Evolutionary conservation across 23 tunicate genomes (phyloP), one percentile per base, ranked within the genome.

Genomic region (Oikopleura vanhoeffeni): DNA sequence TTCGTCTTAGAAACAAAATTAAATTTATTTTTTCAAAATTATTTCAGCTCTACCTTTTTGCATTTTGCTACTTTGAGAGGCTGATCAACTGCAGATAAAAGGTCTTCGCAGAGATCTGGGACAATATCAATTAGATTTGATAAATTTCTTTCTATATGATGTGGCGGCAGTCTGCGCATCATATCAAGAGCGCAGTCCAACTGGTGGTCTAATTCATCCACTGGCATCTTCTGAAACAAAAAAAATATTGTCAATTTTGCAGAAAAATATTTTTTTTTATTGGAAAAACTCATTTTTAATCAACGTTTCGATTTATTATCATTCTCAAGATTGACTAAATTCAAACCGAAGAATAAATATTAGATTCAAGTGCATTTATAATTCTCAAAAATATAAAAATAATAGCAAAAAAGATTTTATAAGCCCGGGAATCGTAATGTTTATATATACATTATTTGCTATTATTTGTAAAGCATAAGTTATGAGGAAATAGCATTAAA

Each of bases 151-250:
- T 93, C 94, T 39, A 88, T 91, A 49, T 93, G 87, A 57, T 93
- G 98, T 18, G 98, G 98, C 0, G 98, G 98, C 13, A 93, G 77
- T 33, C 98, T 87, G 83, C 98, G 75, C 98, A 93, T 93, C 85
- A 93, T 76, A 76, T 93, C 98, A 40, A 93, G 87, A 39, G 98
- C 98, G 85, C 88, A 83, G 76, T 93, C 98, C 87, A 93, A 76
- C 41, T 93, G 98, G 41, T 87, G 83, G 30, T 86, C 98, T 87
- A 86, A 71, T 0, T 49, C 18, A 8, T 8, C 60, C 60, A 49
- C n/a, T n/a, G n/a, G n/a, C n/a, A n/a, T 49, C 18, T 18, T 49
- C 8, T 8, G 18, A 18, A 49, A 8, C 60, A 49, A 49, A 8
- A 49, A 49, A 8, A 8, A 49, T 8, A 49, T 49, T 49, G 60